These are phyloP conservation scores for Asbolus verrucosus DNA, from an alignment of 1,140 invertebrate genomes.

Conservation along the genomic window DNA sequence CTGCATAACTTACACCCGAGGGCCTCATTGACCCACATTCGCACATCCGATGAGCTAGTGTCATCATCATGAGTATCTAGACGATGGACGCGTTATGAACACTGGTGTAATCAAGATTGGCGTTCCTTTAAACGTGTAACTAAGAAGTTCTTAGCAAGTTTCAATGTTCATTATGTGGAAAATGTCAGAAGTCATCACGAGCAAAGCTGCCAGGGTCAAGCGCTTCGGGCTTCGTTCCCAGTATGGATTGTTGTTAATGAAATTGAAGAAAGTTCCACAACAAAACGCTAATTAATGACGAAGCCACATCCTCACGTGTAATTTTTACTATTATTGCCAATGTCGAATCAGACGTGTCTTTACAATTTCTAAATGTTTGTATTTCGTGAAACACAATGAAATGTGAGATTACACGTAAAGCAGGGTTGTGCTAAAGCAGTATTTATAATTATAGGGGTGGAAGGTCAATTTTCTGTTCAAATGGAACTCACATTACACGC, in stretches of 20 bases:
- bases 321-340: too few species aligned
- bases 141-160: conserved; percentile 26
- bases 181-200: conserved; percentile 2
- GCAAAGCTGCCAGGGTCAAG: conserved; percentile 4
- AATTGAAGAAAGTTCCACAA: conserved; percentile 31
- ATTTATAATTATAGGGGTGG: too few species aligned
- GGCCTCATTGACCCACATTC: conserved; percentile 30
- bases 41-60: conserved; percentile 20
- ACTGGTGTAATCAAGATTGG: conserved; percentile 16
- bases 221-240: too few species aligned
- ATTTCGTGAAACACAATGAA: too few species aligned
- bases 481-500: too few species aligned
- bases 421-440: too few species aligned
- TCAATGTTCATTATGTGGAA: conserved; percentile 1
- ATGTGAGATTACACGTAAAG: too few species aligned
- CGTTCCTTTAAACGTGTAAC: conserved; percentile 7
- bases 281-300: conserved; percentile 6
- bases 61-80: conserved; percentile 6
- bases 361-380: too few species aligned
- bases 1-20: conserved; percentile 30
- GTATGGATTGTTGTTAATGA: conserved; percentile 33
- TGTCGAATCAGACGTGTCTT: too few species aligned
- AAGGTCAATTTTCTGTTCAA: too few species aligned
- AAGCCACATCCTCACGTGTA: too few species aligned
- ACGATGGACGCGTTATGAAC: conserved; percentile 11